A percentile compares a stretch with the other conserved stretches of the same genome.
Evolutionary conservation across 2,888 invertebrate genomes (phyloP).

Genomic region (Apodemia duryi): DNA sequence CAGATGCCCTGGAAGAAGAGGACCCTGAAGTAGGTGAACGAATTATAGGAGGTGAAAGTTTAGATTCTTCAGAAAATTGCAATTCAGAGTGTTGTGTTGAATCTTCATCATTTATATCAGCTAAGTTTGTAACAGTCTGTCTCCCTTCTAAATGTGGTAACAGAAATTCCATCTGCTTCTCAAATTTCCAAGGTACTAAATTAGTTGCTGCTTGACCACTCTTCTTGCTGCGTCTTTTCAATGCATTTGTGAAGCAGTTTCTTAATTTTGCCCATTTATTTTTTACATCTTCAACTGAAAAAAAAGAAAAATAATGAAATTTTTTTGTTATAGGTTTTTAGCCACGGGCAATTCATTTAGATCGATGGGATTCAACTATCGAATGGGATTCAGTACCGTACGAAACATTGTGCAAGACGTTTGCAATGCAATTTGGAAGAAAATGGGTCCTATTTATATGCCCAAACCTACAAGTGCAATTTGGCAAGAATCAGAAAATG

Average conservation of each 20-base stretch:
- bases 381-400: too few relatives aligned
- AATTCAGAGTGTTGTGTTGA: too few relatives aligned
- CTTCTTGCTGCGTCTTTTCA: too few relatives aligned
- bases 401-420: too few relatives aligned
- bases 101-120: too few relatives aligned
- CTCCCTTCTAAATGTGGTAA: slow-evolving; percentile 1
- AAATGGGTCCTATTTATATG: slow-evolving; percentile 1
- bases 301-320: not conserved
- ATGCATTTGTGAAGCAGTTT: slow-evolving; percentile 9
- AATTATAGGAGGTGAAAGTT: too few relatives aligned
- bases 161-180: slow-evolving; percentile 17
- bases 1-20: too few relatives aligned
- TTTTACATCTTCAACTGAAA: slow-evolving; percentile 16
- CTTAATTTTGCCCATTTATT: slow-evolving; percentile 16
- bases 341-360: slow-evolving; percentile 8
- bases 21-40: too few relatives aligned
- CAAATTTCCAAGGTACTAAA: slow-evolving; percentile 11
- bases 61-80: too few relatives aligned
- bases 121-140: too few relatives aligned
- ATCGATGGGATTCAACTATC: too few relatives aligned
- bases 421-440: not conserved
- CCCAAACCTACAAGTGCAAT: slow-evolving; percentile 1
- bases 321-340: slow-evolving; percentile 1
- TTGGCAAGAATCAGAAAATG: not conserved
- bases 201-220: too few relatives aligned